Evolutionary conservation across 92 coral and sea anemone species (phyloP).

Genomic region (Ricordea florida): DNA sequence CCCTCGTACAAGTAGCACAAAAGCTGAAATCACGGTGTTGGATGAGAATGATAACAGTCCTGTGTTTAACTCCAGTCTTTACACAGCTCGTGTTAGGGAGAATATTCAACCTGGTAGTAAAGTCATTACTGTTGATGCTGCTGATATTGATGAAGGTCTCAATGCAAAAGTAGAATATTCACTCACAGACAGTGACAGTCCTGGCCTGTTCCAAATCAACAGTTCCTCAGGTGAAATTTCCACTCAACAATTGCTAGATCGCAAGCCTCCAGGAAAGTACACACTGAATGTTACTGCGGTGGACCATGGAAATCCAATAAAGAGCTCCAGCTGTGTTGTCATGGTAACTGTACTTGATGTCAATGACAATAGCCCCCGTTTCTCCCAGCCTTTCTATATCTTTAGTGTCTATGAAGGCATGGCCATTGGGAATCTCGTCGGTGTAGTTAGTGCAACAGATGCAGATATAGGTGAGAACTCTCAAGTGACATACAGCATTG

Average conservation of each 20-base stretch:
- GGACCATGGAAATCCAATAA: conserved; percentile 72
- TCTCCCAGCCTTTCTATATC: conserved; percentile 61
- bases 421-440: conserved; percentile 65
- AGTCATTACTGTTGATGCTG: conserved; percentile 62
- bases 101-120: conserved; percentile 42
- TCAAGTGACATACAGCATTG: conserved; percentile 52
- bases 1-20: conserved; percentile 53
- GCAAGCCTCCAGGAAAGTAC: conserved; percentile 49
- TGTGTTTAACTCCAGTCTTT: conserved; percentile 54
- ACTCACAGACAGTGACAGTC: conserved; percentile 67
- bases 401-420: conserved; percentile 76
- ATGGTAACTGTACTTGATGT: conserved; percentile 60
- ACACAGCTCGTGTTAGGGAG: conserved; percentile 53
- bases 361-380: conserved; percentile 82
- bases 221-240: conserved; percentile 56
- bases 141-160: conserved; percentile 68
- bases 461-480: conserved; percentile 81
- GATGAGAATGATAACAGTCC: conserved; percentile 91
- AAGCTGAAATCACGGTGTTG: conserved; percentile 48
- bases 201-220: conserved; percentile 66
- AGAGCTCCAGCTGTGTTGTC: conserved; percentile 72
- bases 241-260: conserved; percentile 46
- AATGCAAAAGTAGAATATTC: conserved; percentile 51
- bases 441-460: conserved; percentile 75
- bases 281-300: conserved; percentile 72